Evolutionary conservation across 2,797 vertebrate species (phyloP).

Genomic region (Urosaurus nigricauda): DNA sequence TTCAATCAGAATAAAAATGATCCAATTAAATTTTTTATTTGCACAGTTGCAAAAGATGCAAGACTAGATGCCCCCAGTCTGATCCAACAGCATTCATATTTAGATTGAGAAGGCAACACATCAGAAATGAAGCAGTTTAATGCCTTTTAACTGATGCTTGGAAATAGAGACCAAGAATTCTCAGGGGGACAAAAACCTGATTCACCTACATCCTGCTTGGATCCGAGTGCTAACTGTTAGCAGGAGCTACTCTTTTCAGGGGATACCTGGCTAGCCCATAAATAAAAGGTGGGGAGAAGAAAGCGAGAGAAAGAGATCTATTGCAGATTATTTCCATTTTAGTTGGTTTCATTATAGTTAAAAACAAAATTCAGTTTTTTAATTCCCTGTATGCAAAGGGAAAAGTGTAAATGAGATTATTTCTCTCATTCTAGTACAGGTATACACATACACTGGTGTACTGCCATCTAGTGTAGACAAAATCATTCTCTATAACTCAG

Average conservation of each 20-base stretch:
- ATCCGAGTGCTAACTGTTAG: background rate
- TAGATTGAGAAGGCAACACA: background rate
- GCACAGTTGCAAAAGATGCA: background rate
- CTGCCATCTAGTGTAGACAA: conserved; percentile 71
- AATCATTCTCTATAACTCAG: conserved; percentile 58
- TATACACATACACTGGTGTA: conserved; percentile 66
- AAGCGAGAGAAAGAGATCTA: background rate
- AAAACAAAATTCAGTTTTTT: conserved; percentile 46
- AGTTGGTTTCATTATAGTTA: conserved; percentile 14
- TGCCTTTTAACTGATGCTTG: background rate
- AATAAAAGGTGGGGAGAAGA: background rate
- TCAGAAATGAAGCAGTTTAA: background rate
- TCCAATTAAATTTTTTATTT: background rate
- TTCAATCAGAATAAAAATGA: background rate
- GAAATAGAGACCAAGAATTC: background rate
- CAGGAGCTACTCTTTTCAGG: background rate
- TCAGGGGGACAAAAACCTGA: background rate
- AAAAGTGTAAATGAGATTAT: conserved; percentile 54
- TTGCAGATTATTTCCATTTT: conserved; percentile 35
- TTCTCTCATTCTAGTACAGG: conserved; percentile 25
- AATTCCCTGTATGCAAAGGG: conserved; percentile 41
- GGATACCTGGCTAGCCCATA: conserved; percentile 10
- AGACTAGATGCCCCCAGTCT: background rate
- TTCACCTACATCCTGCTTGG: background rate
- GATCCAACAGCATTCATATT: background rate